Evolutionary conservation across 1,140 invertebrate genomes (phyloP).

Genomic region (Condylostylus longicornis): DNA sequence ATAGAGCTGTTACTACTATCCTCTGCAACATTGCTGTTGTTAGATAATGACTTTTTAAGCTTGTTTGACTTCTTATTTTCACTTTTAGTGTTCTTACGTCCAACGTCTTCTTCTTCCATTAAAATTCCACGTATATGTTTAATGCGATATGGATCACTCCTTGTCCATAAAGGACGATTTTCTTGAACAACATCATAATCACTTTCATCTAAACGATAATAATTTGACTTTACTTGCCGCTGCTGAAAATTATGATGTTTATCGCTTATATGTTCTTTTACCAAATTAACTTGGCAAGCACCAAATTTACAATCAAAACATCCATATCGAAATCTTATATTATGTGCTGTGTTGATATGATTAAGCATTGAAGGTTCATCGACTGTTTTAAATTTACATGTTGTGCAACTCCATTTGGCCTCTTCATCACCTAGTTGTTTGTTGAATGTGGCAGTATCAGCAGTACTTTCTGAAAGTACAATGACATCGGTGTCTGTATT

Average conservation of each 20-base stretch:
- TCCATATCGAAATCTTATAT: slow-evolving; percentile 44
- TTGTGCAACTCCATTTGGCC: slow-evolving; percentile 8
- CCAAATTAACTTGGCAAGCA: slow-evolving; percentile 44
- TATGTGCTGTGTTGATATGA: slow-evolving; percentile 4
- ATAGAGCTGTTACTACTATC: too few relatives aligned
- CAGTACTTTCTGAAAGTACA: too few relatives aligned
- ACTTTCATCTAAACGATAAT: too few relatives aligned
- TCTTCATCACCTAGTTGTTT: slow-evolving; percentile 13
- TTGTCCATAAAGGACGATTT: slow-evolving; percentile 34
- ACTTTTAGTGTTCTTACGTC: too few relatives aligned
- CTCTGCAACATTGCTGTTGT: too few relatives aligned
- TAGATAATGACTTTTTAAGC: too few relatives aligned
- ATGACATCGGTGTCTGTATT: too few relatives aligned
- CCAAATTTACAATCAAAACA: slow-evolving; percentile 49
- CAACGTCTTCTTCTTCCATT: slow-evolving; percentile 32
- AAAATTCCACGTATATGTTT: slow-evolving; percentile 41
- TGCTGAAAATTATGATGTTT: too few relatives aligned
- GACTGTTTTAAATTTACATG: slow-evolving; percentile 1
- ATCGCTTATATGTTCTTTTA: slow-evolving; percentile 15
- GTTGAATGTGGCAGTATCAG: background rate
- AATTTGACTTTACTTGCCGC: too few relatives aligned
- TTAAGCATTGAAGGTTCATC: slow-evolving; percentile 2
- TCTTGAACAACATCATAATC: slow-evolving; percentile 16
- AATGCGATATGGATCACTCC: slow-evolving; percentile 34
- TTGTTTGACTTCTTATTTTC: too few relatives aligned